phyloP scores from a whole-genome alignment of 2,888 invertebrate species.

The Cephus nigrinus region DNA sequence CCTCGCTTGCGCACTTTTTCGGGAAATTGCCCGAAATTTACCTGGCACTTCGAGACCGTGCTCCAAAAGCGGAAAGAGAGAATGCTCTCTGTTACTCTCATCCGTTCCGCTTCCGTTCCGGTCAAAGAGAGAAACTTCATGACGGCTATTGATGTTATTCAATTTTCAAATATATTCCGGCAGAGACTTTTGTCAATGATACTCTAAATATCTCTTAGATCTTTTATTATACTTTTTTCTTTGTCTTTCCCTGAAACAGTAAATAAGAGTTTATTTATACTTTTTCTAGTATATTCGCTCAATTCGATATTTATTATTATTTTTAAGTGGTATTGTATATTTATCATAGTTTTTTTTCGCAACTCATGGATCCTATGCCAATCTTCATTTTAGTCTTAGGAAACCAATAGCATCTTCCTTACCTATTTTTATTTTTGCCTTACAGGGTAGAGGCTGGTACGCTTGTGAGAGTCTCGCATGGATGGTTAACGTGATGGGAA shows the following conservation, averaged over 20 bases:
- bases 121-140: slow-evolving; percentile 17
- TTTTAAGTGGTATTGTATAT: too few relatives aligned
- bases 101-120: slow-evolving; percentile 46
- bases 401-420: not conserved
- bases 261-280: not conserved
- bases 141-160: slow-evolving; percentile 9
- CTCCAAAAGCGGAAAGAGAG: slow-evolving; percentile 9
- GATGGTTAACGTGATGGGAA: slow-evolving; percentile 52
- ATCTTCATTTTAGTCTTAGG: not conserved
- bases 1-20: slow-evolving; percentile 46
- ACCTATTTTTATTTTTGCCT: not conserved
- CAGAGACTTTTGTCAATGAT: not conserved
- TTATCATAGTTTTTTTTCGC: not conserved
- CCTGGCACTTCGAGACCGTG: slow-evolving; percentile 28
- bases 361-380: not conserved
- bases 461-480: not conserved
- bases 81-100: slow-evolving; percentile 22
- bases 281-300: not conserved
- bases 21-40: slow-evolving; percentile 30
- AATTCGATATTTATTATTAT: not conserved
- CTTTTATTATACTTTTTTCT: not conserved
- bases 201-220: not conserved
- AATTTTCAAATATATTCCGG: not conserved
- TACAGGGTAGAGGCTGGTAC: not conserved
- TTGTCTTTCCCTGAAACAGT: not conserved